phyloP scores from a whole-genome alignment of 2,888 invertebrate genomes.

The Watsonalla cultraria region DNA sequence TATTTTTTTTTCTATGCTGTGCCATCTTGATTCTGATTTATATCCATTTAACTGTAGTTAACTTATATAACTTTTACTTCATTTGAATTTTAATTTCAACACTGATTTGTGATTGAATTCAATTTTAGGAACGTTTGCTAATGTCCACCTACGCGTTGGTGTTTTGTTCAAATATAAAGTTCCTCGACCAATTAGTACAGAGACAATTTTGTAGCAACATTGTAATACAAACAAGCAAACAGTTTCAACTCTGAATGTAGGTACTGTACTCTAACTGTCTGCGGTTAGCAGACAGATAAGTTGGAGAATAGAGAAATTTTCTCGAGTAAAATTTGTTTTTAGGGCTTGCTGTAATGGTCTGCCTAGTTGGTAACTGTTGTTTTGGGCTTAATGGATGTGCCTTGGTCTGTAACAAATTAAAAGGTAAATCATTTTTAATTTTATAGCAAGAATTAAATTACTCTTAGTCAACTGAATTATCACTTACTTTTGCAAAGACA shows the following conservation, averaged over 20 bases:
- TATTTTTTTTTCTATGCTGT: too few species aligned
- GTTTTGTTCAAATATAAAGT: neutral
- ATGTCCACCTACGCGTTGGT: neutral
- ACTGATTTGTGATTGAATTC: neutral
- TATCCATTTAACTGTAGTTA: too few species aligned
- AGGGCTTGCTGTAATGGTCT: neutral
- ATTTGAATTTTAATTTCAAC: neutral
- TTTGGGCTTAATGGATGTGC: neutral
- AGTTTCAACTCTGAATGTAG: neutral
- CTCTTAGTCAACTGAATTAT: too few species aligned
- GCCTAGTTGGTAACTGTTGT: neutral
- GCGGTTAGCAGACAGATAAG: slow-evolving; percentile 16
- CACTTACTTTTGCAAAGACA: too few species aligned
- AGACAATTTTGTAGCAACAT: neutral
- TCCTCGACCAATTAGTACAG: neutral
- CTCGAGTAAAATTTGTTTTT: neutral
- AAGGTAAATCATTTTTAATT: too few species aligned
- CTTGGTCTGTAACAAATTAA: neutral
- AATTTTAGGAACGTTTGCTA: neutral
- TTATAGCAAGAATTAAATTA: too few species aligned
- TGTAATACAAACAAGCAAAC: slow-evolving; percentile 5
- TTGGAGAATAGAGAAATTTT: slow-evolving; percentile 15
- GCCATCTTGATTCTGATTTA: too few species aligned
- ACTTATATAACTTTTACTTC: too few species aligned
- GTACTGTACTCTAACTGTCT: neutral